Conservation (phyloP, 2,888 invertebrate genomes). For the Charanyca ferruginea region DNA sequence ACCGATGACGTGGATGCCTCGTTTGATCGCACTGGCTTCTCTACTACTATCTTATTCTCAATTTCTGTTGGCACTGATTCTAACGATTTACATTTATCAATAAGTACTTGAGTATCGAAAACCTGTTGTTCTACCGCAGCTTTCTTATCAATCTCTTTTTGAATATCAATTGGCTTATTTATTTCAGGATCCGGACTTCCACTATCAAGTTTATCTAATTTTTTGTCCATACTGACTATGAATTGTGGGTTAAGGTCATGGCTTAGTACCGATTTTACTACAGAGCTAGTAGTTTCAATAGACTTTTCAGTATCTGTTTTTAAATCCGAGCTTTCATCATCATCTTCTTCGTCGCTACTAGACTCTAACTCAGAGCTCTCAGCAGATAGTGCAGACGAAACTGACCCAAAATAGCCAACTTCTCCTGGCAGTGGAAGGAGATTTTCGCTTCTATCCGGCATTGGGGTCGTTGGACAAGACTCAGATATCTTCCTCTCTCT, state of each 20-base stretch:
- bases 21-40: constrained; percentile 57
- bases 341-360: constrained; percentile 81
- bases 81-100: constrained; percentile 62
- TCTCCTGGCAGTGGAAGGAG: constrained; percentile 83
- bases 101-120: constrained; percentile 56
- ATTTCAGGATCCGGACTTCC: constrained; percentile 62
- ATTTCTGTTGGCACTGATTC: constrained; percentile 56
- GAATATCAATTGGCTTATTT: constrained; percentile 40
- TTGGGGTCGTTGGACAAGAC: constrained; percentile 86
- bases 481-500: constrained; percentile 82
- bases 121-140: constrained; percentile 54
- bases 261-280: constrained; percentile 90
- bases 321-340: constrained; percentile 85
- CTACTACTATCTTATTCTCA: constrained; percentile 45
- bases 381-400: constrained; percentile 85
- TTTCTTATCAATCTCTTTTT: constrained; percentile 52
- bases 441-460: constrained; percentile 80
- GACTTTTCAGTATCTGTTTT: constrained; percentile 85
- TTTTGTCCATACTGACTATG: constrained; percentile 82
- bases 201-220: constrained; percentile 74
- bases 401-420: constrained; percentile 82
- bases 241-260: constrained; percentile 77
- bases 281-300: constrained; percentile 91
- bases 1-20: constrained; percentile 65
- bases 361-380: constrained; percentile 87